Conservation (phyloP, 2,797 vertebrate species). For the Myotis vivesi region DNA sequence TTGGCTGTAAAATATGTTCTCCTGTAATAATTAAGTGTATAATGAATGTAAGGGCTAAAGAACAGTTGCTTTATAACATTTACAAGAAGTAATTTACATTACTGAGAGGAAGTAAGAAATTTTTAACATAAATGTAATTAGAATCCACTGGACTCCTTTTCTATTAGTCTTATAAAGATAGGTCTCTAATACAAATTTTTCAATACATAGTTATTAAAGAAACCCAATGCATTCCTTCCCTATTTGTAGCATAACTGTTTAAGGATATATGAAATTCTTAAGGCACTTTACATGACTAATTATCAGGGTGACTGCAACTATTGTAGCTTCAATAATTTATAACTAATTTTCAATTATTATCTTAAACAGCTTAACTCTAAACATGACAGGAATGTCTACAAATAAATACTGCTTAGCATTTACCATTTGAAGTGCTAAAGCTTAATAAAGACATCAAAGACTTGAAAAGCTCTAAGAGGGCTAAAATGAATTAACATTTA, state of each 20-base stretch:
- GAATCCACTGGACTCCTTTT: slow-evolving; percentile 39
- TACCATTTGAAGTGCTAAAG: slow-evolving; percentile 15
- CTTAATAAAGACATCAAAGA: slow-evolving; percentile 27
- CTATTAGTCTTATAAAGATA: slow-evolving; percentile 47
- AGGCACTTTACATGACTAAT: slow-evolving; percentile 2
- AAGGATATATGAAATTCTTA: slow-evolving; percentile 26
- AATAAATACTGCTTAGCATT: slow-evolving; percentile 38
- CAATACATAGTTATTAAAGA: neutral
- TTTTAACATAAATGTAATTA: slow-evolving; percentile 58
- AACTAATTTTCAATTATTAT: slow-evolving; percentile 44
- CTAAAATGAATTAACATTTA: slow-evolving; percentile 6
- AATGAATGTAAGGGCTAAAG: slow-evolving; percentile 20
- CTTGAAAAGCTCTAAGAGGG: neutral
- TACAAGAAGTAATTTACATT: slow-evolving; percentile 55
- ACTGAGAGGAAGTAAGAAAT: slow-evolving; percentile 48
- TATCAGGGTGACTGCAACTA: neutral
- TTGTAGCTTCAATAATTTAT: slow-evolving; percentile 5
- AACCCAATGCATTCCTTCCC: neutral
- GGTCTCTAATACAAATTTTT: neutral
- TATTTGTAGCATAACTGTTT: neutral
- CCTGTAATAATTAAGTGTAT: slow-evolving; percentile 29
- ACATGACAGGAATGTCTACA: slow-evolving; percentile 18
- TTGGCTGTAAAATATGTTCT: slow-evolving; percentile 50
- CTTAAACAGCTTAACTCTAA: slow-evolving; percentile 24
- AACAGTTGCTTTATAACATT: slow-evolving; percentile 58